A percentile compares a stretch with the other conserved stretches of the same genome.
phyloP scores from a whole-genome alignment of 2,888 invertebrate species.

The Euplexia lucipara region DNA sequence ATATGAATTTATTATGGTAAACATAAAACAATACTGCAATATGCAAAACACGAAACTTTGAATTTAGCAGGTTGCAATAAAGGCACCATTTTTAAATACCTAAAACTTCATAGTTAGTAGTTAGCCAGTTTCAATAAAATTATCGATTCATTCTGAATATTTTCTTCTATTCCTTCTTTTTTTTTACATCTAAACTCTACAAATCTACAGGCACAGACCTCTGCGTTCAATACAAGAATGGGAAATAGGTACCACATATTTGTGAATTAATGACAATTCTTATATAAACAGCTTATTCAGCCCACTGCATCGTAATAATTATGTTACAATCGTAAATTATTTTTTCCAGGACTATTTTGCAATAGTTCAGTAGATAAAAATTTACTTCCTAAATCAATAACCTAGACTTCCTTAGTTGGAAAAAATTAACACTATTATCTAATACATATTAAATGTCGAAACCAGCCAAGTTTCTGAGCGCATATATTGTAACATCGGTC shows the following conservation, averaged over 20 bases:
- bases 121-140: too few relatives aligned
- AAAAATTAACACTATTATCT: slow-evolving; percentile 15
- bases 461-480: slow-evolving; percentile 5
- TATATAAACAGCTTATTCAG: background rate
- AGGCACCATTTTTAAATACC: too few relatives aligned
- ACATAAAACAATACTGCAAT: too few relatives aligned
- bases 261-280: background rate
- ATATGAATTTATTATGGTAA: too few relatives aligned
- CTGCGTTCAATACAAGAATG: background rate
- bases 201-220: too few relatives aligned
- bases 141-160: background rate
- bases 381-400: slow-evolving; percentile 3
- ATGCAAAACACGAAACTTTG: too few relatives aligned
- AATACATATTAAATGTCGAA: slow-evolving; percentile 30
- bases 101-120: too few relatives aligned
- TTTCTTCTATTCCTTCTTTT: too few relatives aligned
- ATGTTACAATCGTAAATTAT: background rate
- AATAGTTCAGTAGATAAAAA: background rate
- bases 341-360: background rate
- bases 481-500: slow-evolving; percentile 36
- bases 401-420: background rate
- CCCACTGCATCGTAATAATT: background rate
- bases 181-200: too few relatives aligned
- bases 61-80: too few relatives aligned
- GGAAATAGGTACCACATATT: background rate